Percentiles rank a stretch among this genome's conserved stretches.
These are phyloP conservation scores for Drosophila seclusa DNA, from an alignment of 2,888 invertebrate genomes.

Conservation along the genomic window DNA sequence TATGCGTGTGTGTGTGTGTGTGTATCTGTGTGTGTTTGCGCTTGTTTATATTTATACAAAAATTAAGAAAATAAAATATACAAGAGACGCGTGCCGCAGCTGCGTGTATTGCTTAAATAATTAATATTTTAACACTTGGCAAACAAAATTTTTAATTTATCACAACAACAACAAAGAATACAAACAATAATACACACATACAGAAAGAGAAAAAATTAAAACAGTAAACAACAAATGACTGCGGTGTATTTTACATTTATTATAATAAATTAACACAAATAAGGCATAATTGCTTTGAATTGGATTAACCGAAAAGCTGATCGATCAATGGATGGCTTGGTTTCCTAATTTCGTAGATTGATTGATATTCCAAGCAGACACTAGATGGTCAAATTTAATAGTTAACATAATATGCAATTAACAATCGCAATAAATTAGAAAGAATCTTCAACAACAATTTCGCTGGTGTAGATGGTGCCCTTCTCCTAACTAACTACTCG, in stretches of 20 bases:
- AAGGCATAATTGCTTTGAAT: slow-evolving; percentile 76
- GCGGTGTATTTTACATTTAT: slow-evolving; percentile 80
- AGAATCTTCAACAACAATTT: neutral
- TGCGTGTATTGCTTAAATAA: slow-evolving; percentile 81
- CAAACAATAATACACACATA: slow-evolving; percentile 3
- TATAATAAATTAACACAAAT: slow-evolving; percentile 82
- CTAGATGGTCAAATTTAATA: neutral
- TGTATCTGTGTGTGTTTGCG: slow-evolving; percentile 10
- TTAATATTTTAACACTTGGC: slow-evolving; percentile 82
- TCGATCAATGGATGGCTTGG: slow-evolving; percentile 35
- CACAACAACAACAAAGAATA: slow-evolving; percentile 34
- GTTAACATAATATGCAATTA: slow-evolving; percentile 2
- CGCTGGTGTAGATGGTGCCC: slow-evolving; percentile 20
- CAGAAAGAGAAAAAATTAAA: slow-evolving; percentile 35
- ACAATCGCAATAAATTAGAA: neutral
- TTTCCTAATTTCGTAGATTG: slow-evolving; percentile 20
- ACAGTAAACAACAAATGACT: slow-evolving; percentile 56
- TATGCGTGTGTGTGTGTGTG: slow-evolving; percentile 2
- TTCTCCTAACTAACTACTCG: slow-evolving; percentile 20
- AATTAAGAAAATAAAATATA: slow-evolving; percentile 73
- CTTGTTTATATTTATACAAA: slow-evolving; percentile 55
- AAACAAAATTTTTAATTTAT: slow-evolving; percentile 63
- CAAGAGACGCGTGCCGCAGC: slow-evolving; percentile 70
- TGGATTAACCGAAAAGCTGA: slow-evolving; percentile 59
- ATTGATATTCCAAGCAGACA: slow-evolving; percentile 61